A percentile compares a stretch with the other conserved stretches of the same genome.
Conservation (phyloP, 2,113 vertebrate genomes). For the Oplegnathus fasciatus region DNA sequence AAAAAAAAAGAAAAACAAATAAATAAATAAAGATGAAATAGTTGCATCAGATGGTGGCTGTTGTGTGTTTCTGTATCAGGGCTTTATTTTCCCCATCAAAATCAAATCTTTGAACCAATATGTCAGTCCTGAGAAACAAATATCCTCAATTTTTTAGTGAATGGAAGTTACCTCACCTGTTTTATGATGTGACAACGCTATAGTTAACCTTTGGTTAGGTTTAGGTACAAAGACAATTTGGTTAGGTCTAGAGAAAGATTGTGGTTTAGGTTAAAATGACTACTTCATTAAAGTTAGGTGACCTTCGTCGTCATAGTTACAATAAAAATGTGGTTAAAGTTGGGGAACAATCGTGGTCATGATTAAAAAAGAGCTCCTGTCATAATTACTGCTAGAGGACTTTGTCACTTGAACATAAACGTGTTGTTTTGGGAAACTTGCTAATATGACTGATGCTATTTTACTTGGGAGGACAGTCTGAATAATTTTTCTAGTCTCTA, state of each 20-base stretch:
- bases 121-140: not conserved
- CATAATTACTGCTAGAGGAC: not conserved
- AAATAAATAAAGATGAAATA: not conserved
- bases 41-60: not conserved
- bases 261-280: not conserved
- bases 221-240: not conserved
- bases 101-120: not conserved
- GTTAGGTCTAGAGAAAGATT: not conserved
- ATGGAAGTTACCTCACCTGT: too few relatives aligned
- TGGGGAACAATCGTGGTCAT: not conserved
- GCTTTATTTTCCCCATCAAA: not conserved
- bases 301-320: not conserved
- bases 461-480: too few relatives aligned
- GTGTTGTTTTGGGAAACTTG: not conserved
- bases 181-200: too few relatives aligned
- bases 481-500: too few relatives aligned
- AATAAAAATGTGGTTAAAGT: not conserved
- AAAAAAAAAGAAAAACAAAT: not conserved
- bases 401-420: not conserved
- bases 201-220: not conserved
- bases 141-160: too few relatives aligned
- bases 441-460: too few relatives aligned
- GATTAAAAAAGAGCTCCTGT: not conserved
- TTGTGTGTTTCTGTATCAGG: not conserved
- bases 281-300: too few relatives aligned